Conservation (phyloP, 2,888 invertebrate genomes). For the Erebia ligea region DNA sequence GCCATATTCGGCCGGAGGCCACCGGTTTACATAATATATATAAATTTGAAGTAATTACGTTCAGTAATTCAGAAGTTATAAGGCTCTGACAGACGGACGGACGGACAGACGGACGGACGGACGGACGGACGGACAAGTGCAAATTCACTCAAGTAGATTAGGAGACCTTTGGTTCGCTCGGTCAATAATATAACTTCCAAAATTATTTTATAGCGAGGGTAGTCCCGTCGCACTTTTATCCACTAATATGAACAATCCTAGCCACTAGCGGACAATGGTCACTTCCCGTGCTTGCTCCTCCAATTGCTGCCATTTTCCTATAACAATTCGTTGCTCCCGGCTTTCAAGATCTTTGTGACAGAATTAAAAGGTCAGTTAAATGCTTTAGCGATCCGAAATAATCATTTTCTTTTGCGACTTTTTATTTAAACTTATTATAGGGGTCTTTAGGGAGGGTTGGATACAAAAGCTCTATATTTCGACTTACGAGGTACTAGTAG, state of each 20-base stretch:
- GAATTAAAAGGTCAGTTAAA: conserved; percentile 50
- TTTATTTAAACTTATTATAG: background rate
- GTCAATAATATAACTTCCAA: no score
- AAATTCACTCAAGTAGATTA: no score
- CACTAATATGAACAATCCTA: conserved; percentile 45
- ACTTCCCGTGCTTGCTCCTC: conserved; percentile 44
- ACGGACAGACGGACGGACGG: no score
- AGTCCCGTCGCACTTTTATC: conserved; percentile 40
- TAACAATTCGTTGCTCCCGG: conserved; percentile 53
- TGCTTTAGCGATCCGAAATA: conserved; percentile 62
- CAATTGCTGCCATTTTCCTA: conserved; percentile 48
- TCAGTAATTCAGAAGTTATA: no score
- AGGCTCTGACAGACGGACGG: no score
- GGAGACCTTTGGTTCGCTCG: no score
- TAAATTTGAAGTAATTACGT: no score
- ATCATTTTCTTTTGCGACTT: conserved; percentile 57
- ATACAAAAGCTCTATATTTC: background rate
- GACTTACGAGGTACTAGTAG: no score
- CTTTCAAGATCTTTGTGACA: conserved; percentile 56
- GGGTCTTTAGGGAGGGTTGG: background rate
- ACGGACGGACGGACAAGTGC: no score
- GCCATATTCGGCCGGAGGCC: no score
- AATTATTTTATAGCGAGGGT: conserved; percentile 34
- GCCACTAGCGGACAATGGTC: conserved; percentile 44
- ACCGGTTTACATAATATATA: no score